Conservation (phyloP, 1,140 invertebrate genomes). For the Zaprionus africanus region DNA sequence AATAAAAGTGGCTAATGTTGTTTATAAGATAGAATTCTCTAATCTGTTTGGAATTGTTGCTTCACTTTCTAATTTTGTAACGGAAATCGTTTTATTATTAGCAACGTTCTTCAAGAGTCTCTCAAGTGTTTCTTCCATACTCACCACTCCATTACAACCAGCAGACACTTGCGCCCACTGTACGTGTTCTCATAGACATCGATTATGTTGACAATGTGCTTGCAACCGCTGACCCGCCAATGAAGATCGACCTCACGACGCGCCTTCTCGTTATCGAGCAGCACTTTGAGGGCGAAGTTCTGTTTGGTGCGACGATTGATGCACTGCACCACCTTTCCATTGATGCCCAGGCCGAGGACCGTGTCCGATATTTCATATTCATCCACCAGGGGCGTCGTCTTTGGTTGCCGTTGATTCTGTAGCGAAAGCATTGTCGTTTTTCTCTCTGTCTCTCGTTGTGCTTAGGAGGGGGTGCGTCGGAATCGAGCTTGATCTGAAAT, state of each 20-base stretch:
- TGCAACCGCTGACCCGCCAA: slow-evolving; percentile 95
- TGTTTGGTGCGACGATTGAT: slow-evolving; percentile 88
- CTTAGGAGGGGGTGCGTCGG: neutral
- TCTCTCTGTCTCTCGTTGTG: slow-evolving; percentile 3
- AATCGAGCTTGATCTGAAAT: neutral
- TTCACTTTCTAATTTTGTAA: too few species aligned
- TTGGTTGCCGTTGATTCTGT: slow-evolving; percentile 85
- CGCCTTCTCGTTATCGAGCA: slow-evolving; percentile 96
- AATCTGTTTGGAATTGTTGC: too few species aligned
- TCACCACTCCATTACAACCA: slow-evolving; percentile 99
- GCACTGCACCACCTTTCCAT: slow-evolving; percentile 96
- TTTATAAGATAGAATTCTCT: neutral
- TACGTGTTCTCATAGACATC: slow-evolving; percentile 99
- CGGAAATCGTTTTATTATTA: too few species aligned
- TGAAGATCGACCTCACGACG: slow-evolving; percentile 97
- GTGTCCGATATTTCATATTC: slow-evolving; percentile 97
- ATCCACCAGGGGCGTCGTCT: slow-evolving; percentile 92
- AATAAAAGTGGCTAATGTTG: neutral
- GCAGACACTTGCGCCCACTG: slow-evolving; percentile 93
- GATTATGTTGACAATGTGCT: slow-evolving; percentile 96
- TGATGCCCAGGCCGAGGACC: slow-evolving; percentile 98
- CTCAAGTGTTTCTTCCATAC: slow-evolving; percentile 31
- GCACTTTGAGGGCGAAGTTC: slow-evolving; percentile 96
- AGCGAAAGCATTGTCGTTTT: slow-evolving; percentile 66
- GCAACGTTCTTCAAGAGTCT: too few species aligned